Base-by-base conservation (phyloP, 2,113 vertebrate species). In the Etheostoma spectabile region DNA sequence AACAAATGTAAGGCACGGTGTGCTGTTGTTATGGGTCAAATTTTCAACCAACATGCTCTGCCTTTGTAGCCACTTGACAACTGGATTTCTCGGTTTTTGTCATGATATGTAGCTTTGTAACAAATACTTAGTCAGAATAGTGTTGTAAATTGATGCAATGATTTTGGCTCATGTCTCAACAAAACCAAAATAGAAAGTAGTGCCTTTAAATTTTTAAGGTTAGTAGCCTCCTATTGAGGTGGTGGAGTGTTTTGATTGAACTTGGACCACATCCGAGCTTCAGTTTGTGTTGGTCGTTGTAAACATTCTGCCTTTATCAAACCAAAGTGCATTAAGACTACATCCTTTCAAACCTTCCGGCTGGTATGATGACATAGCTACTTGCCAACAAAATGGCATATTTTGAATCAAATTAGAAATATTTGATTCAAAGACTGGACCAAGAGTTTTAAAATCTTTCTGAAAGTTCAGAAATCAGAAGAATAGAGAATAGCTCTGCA, bases 1-100 rank as follows among this genome's bases (percentile, higher is more conserved):
- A 96, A 96, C 90, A 97, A 97, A 97, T 94, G 96, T 97, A 97
- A 97, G 97, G 93, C 92, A 64, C 48, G 24, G 0, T 62, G 68
- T 59, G 48, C 24, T 70, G 66, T 60, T 64, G 21, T 8, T 27
- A 16, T 2, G 13, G 45, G 63, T 67, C 77, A 53, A 11, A 51
- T 83, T 74, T 67, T 69, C 42, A 85, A 80, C 70, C 74, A 82
- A 12, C 56, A 74, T 42, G 35, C 30, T 35, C 71, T 5, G 72
- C 48, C 56, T 27, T 7, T 24, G 2, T 0, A 22, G 38, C 16
- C 56, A 27, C 21, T 16, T n/a, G 13, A 66, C 62, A 62, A 21
- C 10, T 19, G 5, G 15, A 24, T 48, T 60, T 38, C n/a, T 16
- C 30, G 27, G 3, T 67, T 5, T 18, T 60, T 56, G 33, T 24